Percentiles rank a stretch among this genome's conserved stretches.
Conservation (phyloP, 2,888 invertebrate genomes). For the Bombyx huttoni region DNA sequence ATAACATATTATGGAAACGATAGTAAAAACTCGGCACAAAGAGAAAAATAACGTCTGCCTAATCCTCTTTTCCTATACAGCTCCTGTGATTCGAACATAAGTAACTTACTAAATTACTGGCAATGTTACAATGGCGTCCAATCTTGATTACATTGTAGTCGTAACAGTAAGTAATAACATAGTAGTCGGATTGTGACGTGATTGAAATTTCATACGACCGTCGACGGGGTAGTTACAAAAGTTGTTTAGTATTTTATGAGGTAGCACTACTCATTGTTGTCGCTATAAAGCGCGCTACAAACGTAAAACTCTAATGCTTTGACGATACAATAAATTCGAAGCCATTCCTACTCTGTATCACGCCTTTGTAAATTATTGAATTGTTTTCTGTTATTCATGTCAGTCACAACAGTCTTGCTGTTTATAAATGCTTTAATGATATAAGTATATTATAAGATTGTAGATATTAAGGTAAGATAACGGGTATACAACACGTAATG, state of each 20-base stretch:
- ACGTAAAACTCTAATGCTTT: conserved; percentile 34
- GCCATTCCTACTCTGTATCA: conserved; percentile 11
- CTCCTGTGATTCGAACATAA: background rate
- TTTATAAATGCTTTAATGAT: too few species aligned
- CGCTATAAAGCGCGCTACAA: conserved; percentile 27
- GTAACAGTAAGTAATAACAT: conserved; percentile 17
- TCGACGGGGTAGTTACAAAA: conserved; percentile 29
- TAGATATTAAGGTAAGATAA: too few species aligned
- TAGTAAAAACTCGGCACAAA: background rate
- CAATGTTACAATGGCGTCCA: conserved; percentile 11
- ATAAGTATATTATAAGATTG: too few species aligned
- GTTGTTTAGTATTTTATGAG: conserved; percentile 43
- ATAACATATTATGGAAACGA: too few species aligned
- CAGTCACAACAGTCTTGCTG: too few species aligned
- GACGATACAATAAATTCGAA: conserved; percentile 27
- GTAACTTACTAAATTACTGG: conserved; percentile 1
- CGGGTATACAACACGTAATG: too few species aligned
- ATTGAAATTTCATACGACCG: conserved; percentile 36
- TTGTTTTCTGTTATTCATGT: too few species aligned
- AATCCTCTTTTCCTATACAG: background rate
- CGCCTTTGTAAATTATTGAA: conserved; percentile 4
- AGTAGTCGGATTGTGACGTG: conserved; percentile 21
- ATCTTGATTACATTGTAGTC: conserved; percentile 13
- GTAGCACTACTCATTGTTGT: conserved; percentile 31
- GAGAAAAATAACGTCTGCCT: background rate